Conservation (phyloP, 2,888 invertebrate species). For the Temnothorax unifasciatus region DNA sequence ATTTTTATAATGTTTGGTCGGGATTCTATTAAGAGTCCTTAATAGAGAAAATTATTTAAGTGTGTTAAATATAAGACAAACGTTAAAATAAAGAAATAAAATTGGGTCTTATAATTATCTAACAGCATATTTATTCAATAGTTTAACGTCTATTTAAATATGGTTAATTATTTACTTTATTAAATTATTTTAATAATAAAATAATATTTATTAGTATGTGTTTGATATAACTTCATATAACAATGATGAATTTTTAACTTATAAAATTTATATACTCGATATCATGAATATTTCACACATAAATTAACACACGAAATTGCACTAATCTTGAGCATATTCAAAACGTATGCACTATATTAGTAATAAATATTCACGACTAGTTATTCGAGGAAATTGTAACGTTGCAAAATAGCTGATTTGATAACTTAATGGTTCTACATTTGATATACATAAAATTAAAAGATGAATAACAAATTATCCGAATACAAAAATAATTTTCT, state of each 20-base stretch:
- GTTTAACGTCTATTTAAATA: not conserved
- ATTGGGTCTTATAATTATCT: not conserved
- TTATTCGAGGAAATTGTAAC: not conserved
- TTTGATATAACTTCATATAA: conserved; percentile 1
- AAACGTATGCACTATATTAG: not conserved
- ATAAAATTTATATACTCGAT: conserved; percentile 58
- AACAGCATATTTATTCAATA: not conserved
- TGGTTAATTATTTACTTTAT: not conserved
- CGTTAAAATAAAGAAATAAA: conserved; percentile 2
- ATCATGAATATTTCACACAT: not conserved
- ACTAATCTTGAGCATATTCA: not conserved
- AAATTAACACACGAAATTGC: too few relatives aligned
- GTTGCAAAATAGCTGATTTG: not conserved
- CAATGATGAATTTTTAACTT: conserved; percentile 36
- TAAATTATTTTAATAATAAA: not conserved
- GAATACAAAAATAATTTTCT: too few relatives aligned
- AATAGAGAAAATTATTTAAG: not conserved
- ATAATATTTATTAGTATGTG: not conserved
- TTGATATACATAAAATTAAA: not conserved
- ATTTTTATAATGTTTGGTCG: not conserved
- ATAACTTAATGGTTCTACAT: not conserved
- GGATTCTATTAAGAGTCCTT: not conserved
- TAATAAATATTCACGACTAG: not conserved
- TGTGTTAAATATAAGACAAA: not conserved
- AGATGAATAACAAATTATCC: not conserved